Conservation (phyloP, 2,113 vertebrate species). For the Paraplagusia blochii region DNA sequence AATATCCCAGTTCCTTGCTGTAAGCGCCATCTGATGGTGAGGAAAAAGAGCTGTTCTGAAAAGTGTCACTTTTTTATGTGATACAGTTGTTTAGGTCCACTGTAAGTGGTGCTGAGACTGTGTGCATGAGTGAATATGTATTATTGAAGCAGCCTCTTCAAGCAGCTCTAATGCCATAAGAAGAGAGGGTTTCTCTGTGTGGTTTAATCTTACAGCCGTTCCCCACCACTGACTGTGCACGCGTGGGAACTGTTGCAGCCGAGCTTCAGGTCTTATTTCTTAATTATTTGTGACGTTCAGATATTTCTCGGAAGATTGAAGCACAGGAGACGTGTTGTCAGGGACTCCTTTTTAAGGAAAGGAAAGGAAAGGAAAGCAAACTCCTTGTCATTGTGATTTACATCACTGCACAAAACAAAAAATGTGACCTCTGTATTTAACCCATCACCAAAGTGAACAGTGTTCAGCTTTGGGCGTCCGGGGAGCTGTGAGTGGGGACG, state of each 20-base stretch:
- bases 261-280: slow-evolving; percentile 53
- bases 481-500: too few relatives aligned
- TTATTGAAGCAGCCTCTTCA: slow-evolving; percentile 67
- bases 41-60: slow-evolving; percentile 50
- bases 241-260: slow-evolving; percentile 44
- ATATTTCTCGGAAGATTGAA: slow-evolving; percentile 45
- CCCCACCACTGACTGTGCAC: slow-evolving; percentile 56
- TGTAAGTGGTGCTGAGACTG: slow-evolving; percentile 55
- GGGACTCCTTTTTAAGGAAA: too few relatives aligned
- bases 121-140: slow-evolving; percentile 70
- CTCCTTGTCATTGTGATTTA: too few relatives aligned
- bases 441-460: too few relatives aligned
- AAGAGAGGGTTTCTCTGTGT: slow-evolving; percentile 45
- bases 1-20: too few relatives aligned
- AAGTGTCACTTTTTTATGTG: slow-evolving; percentile 27
- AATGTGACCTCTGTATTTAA: too few relatives aligned
- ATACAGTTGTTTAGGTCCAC: slow-evolving; percentile 71
- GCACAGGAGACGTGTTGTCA: slow-evolving; percentile 14
- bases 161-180: slow-evolving; percentile 48
- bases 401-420: too few relatives aligned
- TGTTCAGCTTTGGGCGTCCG: too few relatives aligned
- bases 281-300: slow-evolving; percentile 50
- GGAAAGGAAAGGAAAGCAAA: too few relatives aligned
- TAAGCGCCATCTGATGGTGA: slow-evolving; percentile 30
- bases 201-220: slow-evolving; percentile 55